Base-by-base conservation (phyloP, 2,888 invertebrate species). In the Vanessa cardui region DNA sequence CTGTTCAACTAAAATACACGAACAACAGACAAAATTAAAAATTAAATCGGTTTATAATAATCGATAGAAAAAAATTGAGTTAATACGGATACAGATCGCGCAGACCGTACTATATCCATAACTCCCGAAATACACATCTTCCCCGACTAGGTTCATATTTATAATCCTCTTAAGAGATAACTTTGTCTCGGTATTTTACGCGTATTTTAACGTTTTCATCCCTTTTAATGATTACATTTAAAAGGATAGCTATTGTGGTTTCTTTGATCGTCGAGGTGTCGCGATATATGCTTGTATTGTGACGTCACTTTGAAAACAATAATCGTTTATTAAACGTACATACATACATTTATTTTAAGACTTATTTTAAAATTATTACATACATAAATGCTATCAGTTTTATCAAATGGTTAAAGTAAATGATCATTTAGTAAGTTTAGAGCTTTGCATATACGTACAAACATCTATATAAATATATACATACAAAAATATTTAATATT, bases 121-220 rank as follows among this genome's bases (percentile, higher is more conserved):
- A 60, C 62, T 66, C 62, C 45, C 33, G 31, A 67, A 70, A 66
- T 64, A 66, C 56, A 61, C n/a, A 49, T 26, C 31, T 49, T 54
- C 63, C 60, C 54, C 58, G 61, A 62, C 59, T 61, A 65, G 31
- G 45, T 45, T 58, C 60, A 64, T 61, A 66, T 60, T 64, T 70
- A 66, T 50, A 60, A 69, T 49, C 16, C 69, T 56, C 58, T 69
- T 56, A 69, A 69, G 49, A 12, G 64, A 64, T 62, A 72, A 68
- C 69, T 70, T 67, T 70, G 70, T 70, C 58, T 31, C 4, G n/a
- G 54, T 46, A 33, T 54, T 69, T 67, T 66, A 64, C 61, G 63
- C 16, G 15, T 50, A 15, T 21, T 58, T 58, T 45, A 50, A 45
- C 64, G 31, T 45, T 59, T 59, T 59, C 47, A 59, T 50, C 52